phyloP scores from a whole-genome alignment of 2,113 vertebrate species.

The Spea bombifrons region DNA sequence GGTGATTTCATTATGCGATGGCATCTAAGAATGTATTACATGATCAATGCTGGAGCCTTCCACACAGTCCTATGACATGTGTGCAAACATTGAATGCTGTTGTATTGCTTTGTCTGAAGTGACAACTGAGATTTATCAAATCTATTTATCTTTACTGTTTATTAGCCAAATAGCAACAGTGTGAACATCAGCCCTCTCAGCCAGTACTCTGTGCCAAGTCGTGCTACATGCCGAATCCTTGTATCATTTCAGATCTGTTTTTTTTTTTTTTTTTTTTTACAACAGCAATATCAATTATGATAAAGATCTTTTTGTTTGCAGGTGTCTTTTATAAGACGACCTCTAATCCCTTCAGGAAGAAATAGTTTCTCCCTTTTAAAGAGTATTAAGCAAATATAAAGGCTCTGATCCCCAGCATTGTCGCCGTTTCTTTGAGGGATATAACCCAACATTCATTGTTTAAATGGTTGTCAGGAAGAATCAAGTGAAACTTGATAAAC shows the following conservation, averaged over 20 bases:
- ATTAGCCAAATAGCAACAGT: conserved; percentile 12
- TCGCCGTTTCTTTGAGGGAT: conserved; percentile 81
- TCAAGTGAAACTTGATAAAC: conserved; percentile 92
- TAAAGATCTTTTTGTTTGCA: conserved; percentile 87
- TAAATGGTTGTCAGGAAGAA: conserved; percentile 96
- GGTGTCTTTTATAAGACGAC: conserved; percentile 82
- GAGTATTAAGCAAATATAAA: conserved; percentile 84
- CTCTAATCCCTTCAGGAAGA: conserved; percentile 93
- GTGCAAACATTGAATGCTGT: not conserved
- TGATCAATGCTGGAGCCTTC: no score
- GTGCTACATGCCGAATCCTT: conserved; percentile 48
- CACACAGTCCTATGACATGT: no score
- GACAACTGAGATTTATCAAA: conserved; percentile 25
- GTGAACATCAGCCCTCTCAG: conserved; percentile 48
- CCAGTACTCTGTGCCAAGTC: conserved; percentile 24
- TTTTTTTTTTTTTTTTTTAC: conserved; percentile 50
- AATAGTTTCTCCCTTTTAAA: conserved; percentile 83
- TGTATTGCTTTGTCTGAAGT: not conserved
- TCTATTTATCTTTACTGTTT: conserved; percentile 47
- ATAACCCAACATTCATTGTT: conserved; percentile 94
- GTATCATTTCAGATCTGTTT: conserved; percentile 53
- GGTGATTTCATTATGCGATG: no score
- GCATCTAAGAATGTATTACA: no score
- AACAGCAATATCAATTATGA: conserved; percentile 69
- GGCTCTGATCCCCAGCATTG: conserved; percentile 84